phyloP scores from a whole-genome alignment of 2,797 vertebrate genomes.

The Onychomys torridus region DNA sequence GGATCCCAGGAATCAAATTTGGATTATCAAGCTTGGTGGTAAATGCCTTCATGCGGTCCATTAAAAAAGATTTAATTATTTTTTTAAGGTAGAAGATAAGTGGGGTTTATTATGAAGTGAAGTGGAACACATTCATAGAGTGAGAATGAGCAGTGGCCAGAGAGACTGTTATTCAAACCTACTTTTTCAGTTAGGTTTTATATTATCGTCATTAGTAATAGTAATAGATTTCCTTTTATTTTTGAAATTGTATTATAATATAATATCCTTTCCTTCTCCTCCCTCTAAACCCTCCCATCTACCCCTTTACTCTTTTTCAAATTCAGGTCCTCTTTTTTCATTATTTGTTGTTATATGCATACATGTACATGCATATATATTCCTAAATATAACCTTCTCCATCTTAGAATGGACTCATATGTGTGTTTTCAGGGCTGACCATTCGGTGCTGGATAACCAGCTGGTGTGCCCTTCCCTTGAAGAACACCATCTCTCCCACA shows the following conservation, averaged over 20 bases:
- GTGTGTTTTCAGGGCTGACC: not conserved
- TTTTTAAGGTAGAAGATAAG: not conserved
- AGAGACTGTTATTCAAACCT: not conserved
- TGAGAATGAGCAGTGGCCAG: not conserved
- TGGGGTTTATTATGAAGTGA: not conserved
- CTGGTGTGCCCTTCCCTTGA: not conserved
- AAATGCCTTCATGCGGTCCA: not conserved
- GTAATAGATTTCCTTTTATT: not conserved
- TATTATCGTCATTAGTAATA: not conserved
- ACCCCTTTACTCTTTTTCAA: not conserved
- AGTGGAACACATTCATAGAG: not conserved
- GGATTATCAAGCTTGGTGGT: not conserved
- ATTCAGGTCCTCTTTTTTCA: not conserved
- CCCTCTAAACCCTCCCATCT: not conserved
- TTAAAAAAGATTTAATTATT: not conserved
- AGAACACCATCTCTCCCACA: not conserved
- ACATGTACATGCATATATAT: not conserved
- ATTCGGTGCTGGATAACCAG: no score
- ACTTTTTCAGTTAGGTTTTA: not conserved
- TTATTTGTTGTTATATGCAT: not conserved
- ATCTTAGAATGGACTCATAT: not conserved
- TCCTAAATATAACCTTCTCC: not conserved
- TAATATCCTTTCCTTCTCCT: not conserved
- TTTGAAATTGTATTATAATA: not conserved
- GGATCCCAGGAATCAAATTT: not conserved